These are phyloP conservation scores for Drosophila pandora DNA, from an alignment of 1,140 invertebrate genomes.

Conservation along the genomic window DNA sequence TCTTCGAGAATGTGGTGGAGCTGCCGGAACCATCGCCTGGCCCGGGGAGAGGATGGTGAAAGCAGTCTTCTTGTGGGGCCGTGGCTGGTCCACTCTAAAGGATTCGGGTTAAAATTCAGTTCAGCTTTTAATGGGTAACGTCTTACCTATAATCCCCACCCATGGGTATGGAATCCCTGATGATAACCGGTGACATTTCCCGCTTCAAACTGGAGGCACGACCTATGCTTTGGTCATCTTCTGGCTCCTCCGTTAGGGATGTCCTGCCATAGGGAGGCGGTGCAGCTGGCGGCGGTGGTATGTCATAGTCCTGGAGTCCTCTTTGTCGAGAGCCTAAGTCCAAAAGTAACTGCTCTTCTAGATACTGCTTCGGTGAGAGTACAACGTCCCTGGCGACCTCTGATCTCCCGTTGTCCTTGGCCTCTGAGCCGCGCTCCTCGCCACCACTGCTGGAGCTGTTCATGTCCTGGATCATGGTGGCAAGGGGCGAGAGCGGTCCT, in stretches of 20 bases:
- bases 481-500: constrained; percentile 70
- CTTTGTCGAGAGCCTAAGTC: constrained; percentile 22
- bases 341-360: constrained; percentile 57
- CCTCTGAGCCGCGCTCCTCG: constrained; percentile 50
- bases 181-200: constrained; percentile 71
- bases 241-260: constrained; percentile 1
- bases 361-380: constrained; percentile 66
- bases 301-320: constrained; percentile 42
- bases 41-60: constrained; percentile 87
- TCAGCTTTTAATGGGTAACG: neutral
- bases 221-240: constrained; percentile 6
- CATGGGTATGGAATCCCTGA: constrained; percentile 71
- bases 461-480: constrained; percentile 80
- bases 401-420: constrained; percentile 6
- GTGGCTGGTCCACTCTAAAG: constrained; percentile 80
- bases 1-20: constrained; percentile 31
- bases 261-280: constrained; percentile 47
- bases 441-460: constrained; percentile 78
- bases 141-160: constrained; percentile 78
- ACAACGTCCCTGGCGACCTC: constrained; percentile 53
- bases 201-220: constrained; percentile 23
- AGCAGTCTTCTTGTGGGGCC: constrained; percentile 84
- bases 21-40: constrained; percentile 74
- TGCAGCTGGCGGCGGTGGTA: constrained; percentile 47
- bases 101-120: neutral